Conservation (phyloP, 1,140 invertebrate genomes). For the Druon quercuslanigerum region DNA sequence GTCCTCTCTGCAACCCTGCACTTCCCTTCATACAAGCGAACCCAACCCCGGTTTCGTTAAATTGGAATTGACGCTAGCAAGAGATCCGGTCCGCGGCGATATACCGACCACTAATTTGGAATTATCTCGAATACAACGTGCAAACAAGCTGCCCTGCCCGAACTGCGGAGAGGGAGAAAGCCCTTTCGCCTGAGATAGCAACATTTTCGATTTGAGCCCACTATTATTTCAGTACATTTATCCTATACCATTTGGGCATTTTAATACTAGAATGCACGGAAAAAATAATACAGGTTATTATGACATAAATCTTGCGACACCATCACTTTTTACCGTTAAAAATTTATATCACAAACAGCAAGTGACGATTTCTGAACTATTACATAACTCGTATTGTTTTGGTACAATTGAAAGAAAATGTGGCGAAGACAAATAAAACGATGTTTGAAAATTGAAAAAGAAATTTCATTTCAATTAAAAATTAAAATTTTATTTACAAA, state of each 20-base stretch:
- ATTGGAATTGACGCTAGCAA: constrained; percentile 29
- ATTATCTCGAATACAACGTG: constrained; percentile 20
- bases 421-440: too few species aligned
- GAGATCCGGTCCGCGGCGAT: constrained; percentile 18
- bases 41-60: constrained; percentile 14
- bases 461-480: too few species aligned
- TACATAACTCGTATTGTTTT: too few species aligned
- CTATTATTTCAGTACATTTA: background rate
- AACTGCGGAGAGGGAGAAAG: background rate
- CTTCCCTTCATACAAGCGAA: background rate
- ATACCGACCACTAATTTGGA: constrained; percentile 26
- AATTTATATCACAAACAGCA: too few species aligned
- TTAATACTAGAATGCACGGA: background rate
- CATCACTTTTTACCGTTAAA: too few species aligned
- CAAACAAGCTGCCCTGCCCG: background rate
- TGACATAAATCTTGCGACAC: too few species aligned
- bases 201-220: background rate
- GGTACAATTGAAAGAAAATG: too few species aligned
- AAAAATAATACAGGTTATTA: too few species aligned
- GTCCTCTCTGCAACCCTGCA: constrained; percentile 19
- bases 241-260: background rate
- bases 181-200: background rate
- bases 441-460: too few species aligned
- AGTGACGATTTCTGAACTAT: too few species aligned
- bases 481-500: too few species aligned